phyloP scores from a whole-genome alignment of 1,140 invertebrate species.

The Heliconius congener region DNA sequence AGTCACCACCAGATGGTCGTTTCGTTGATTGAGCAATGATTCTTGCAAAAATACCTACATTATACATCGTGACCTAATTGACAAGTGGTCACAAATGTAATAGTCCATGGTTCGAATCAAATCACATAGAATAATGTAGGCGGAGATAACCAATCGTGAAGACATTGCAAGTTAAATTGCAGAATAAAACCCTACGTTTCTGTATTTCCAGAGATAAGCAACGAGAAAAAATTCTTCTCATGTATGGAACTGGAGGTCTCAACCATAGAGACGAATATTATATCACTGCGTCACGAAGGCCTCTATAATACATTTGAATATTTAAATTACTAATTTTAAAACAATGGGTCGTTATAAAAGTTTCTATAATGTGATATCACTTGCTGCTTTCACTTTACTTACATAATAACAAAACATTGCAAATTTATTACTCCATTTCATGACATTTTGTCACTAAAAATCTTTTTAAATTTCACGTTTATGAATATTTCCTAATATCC shows the following conservation, averaged over 20 bases:
- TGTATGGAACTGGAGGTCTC: neutral
- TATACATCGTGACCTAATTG: neutral
- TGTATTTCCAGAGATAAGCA: too few species aligned
- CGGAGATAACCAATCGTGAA: too few species aligned
- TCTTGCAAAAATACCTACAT: neutral
- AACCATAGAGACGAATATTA: too few species aligned
- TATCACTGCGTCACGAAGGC: too few species aligned
- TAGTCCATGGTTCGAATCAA: too few species aligned
- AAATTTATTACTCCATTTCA: neutral
- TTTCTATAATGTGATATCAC: neutral
- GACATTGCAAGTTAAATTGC: too few species aligned
- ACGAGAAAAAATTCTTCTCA: too few species aligned
- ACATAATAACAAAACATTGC: neutral
- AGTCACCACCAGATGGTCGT: conserved; percentile 3
- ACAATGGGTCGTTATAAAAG: neutral
- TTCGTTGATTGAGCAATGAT: neutral
- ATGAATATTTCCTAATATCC: too few species aligned
- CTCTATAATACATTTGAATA: neutral
- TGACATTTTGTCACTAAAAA: neutral
- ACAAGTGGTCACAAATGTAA: neutral
- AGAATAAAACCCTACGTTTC: too few species aligned
- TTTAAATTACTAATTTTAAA: neutral
- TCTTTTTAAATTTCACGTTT: too few species aligned
- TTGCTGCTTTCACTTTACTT: neutral
- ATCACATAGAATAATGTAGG: too few species aligned